These are phyloP conservation scores for Camponotus fellah DNA, from an alignment of 2,888 invertebrate species.

Conservation along the genomic window DNA sequence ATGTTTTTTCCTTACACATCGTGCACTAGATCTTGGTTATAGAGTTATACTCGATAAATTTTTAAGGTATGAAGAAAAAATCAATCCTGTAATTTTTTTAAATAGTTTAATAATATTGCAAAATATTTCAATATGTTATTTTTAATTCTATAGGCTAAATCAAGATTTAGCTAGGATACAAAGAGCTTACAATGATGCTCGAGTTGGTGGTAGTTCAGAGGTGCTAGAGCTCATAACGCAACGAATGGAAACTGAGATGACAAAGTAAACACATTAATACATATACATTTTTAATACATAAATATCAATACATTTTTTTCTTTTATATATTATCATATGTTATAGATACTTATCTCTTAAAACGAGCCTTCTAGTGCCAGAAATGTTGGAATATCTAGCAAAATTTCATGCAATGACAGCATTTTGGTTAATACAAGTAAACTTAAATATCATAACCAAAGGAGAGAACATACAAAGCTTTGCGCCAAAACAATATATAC, in stretches of 20 bases:
- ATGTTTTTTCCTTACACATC: slow-evolving; percentile 96
- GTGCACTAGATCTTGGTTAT: slow-evolving; percentile 92
- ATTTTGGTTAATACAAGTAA: slow-evolving; percentile 95
- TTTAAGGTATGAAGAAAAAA: slow-evolving; percentile 79
- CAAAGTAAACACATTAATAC: slow-evolving; percentile 85
- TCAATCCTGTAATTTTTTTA: background rate
- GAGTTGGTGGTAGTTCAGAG: slow-evolving; percentile 87
- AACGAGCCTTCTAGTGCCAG: slow-evolving; percentile 92
- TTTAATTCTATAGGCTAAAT: slow-evolving; percentile 84
- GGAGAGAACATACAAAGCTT: slow-evolving; percentile 86
- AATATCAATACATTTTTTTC: background rate
- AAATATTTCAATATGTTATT: slow-evolving; percentile 15
- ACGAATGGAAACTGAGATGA: slow-evolving; percentile 89
- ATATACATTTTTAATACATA: background rate
- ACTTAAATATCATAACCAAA: slow-evolving; percentile 86
- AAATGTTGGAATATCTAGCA: slow-evolving; percentile 90
- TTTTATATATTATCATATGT: background rate
- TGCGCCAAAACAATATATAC: slow-evolving; percentile 88
- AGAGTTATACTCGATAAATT: slow-evolving; percentile 86
- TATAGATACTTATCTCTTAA: slow-evolving; percentile 90
- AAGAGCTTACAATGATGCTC: slow-evolving; percentile 91
- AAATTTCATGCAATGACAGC: slow-evolving; percentile 94
- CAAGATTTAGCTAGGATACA: slow-evolving; percentile 91
- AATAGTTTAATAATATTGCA: background rate
- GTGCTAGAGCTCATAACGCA: slow-evolving; percentile 89